phyloP scores from a whole-genome alignment of 2,797 vertebrate genomes.

The Varecia variegata region DNA sequence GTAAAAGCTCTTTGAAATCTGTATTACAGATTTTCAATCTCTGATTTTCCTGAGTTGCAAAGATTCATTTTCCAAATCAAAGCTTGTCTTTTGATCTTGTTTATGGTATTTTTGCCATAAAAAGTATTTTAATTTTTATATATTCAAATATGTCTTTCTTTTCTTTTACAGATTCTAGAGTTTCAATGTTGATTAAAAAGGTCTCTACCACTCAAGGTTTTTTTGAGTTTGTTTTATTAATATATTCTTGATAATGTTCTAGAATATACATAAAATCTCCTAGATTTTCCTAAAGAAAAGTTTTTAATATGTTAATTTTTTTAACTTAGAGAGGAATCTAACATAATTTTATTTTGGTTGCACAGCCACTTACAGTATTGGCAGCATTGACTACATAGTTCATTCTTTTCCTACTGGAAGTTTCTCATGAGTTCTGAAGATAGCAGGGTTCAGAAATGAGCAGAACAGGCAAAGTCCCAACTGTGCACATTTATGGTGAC shows the following conservation, averaged over 20 bases:
- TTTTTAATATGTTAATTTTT: background rate
- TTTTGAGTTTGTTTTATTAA: background rate
- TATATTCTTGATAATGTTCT: background rate
- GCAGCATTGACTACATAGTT: background rate
- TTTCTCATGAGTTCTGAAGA: background rate
- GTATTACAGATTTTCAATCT: background rate
- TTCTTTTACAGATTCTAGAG: background rate
- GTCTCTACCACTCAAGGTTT: background rate
- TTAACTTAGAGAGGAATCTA: slow-evolving; percentile 11
- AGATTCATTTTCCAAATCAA: background rate
- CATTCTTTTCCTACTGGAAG: background rate
- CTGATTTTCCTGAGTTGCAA: background rate
- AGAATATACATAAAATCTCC: background rate
- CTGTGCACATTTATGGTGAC: background rate
- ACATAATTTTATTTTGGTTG: background rate
- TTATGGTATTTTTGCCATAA: background rate
- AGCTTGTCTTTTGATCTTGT: background rate
- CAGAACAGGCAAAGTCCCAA: background rate
- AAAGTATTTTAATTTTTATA: background rate
- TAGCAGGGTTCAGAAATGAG: background rate
- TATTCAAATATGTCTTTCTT: background rate
- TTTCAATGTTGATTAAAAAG: background rate
- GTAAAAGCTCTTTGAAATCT: background rate
- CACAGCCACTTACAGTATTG: background rate
- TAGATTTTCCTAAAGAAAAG: background rate